Evolutionary conservation across 2,888 invertebrate genomes (phyloP).

Genomic region (Conus canariensis): DNA sequence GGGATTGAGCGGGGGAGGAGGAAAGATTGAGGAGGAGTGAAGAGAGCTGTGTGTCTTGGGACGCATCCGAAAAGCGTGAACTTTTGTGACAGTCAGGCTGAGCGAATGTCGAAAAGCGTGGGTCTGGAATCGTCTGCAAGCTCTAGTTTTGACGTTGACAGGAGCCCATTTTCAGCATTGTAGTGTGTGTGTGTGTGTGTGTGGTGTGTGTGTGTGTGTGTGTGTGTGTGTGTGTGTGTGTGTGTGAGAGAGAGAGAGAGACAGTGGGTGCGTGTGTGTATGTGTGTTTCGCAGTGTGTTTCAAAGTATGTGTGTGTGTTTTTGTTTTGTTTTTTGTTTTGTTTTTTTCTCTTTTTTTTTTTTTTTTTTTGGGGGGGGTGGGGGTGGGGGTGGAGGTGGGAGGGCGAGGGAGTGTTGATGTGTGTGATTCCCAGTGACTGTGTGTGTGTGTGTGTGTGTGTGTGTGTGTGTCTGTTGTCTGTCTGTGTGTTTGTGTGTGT

Average conservation of each 20-base stretch:
- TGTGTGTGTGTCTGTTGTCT: background rate
- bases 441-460: background rate
- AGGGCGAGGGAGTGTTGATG: background rate
- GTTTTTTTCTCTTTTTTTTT: background rate
- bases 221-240: background rate
- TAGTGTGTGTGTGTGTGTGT: too few species aligned
- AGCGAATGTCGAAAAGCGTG: too few species aligned
- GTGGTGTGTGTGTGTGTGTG: constrained; percentile 13
- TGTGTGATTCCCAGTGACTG: too few species aligned
- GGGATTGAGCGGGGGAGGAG: background rate
- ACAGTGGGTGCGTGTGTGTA: background rate
- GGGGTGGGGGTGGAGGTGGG: background rate
- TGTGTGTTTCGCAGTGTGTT: background rate
- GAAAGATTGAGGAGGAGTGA: background rate
- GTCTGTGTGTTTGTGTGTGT: background rate
- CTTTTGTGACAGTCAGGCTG: too few species aligned
- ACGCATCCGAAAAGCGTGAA: too few species aligned
- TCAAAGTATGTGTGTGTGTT: background rate
- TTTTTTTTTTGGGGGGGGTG: too few species aligned
- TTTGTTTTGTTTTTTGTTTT: background rate
- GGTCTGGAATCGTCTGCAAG: too few species aligned
- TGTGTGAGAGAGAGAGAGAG: too few species aligned
- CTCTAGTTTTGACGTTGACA: too few species aligned
- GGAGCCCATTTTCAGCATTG: too few species aligned
- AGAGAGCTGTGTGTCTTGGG: background rate